These are phyloP conservation scores for Troilus luridus DNA, from an alignment of 2,888 invertebrate genomes.

Conservation along the genomic window DNA sequence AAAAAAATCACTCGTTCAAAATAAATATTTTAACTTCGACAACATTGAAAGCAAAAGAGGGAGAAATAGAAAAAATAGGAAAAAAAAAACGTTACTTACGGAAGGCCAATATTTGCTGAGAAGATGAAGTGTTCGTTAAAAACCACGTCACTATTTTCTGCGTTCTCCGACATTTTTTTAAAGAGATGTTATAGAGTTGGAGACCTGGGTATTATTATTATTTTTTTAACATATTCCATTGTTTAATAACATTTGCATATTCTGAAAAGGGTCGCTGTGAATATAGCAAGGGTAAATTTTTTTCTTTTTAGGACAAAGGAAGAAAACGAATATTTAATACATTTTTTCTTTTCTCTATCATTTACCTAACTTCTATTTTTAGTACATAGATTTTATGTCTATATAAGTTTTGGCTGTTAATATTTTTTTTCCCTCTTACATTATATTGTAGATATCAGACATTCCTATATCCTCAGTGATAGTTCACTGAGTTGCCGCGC, in stretches of 20 bases:
- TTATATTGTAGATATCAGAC: no score
- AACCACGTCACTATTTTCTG: not conserved
- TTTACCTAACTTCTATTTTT: not conserved
- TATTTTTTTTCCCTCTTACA: no score
- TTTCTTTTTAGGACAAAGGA: not conserved
- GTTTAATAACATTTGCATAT: not conserved
- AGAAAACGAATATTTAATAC: not conserved
- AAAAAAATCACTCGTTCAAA: not conserved
- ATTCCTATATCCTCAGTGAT: no score
- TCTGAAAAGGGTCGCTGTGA: not conserved
- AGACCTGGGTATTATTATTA: not conserved
- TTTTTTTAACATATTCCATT: not conserved
- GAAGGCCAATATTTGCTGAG: not conserved
- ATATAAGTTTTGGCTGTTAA: not conserved
- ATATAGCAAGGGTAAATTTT: not conserved
- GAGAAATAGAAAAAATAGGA: not conserved
- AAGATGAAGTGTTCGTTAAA: slow-evolving; percentile 25
- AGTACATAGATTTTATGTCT: not conserved
- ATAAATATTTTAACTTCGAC: not conserved
- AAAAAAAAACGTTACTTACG: not conserved
- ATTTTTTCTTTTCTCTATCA: not conserved
- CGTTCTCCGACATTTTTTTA: not conserved
- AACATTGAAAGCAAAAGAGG: not conserved
- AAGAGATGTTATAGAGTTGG: not conserved
- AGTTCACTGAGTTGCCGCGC: no score